phyloP scores from a whole-genome alignment of 2,888 invertebrate species.

The Callinectes sapidus region DNA sequence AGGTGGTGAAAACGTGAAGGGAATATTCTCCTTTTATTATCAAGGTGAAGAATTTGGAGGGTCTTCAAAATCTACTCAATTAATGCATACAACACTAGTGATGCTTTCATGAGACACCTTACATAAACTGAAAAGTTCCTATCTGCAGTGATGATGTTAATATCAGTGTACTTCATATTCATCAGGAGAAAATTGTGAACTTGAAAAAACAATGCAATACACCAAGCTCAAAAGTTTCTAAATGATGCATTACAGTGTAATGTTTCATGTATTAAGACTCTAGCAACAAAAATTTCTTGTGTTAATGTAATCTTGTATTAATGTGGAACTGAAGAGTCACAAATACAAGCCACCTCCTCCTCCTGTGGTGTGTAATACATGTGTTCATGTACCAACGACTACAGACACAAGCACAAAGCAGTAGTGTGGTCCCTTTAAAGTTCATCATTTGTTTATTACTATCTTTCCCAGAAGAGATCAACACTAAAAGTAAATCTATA shows the following conservation, averaged over 20 bases:
- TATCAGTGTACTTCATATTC: neutral
- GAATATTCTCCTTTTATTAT: neutral
- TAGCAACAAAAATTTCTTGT: neutral
- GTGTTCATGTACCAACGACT: neutral
- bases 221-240: neutral
- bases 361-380: neutral
- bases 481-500: neutral
- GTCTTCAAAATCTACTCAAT: neutral
- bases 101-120: neutral
- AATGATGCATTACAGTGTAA: neutral
- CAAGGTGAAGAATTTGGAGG: neutral
- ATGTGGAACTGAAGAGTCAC: neutral
- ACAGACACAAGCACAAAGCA: slow-evolving; percentile 10
- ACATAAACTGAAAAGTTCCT: neutral
- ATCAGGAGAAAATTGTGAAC: neutral
- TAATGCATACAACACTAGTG: neutral
- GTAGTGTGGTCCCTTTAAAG: slow-evolving; percentile 18
- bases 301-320: neutral
- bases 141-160: neutral
- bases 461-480: neutral
- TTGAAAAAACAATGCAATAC: neutral
- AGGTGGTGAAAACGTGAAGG: neutral
- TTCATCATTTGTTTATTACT: neutral
- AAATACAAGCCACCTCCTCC: neutral
- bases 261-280: slow-evolving; percentile 1